These are phyloP conservation scores for Leptobrachium leishanense DNA, from an alignment of 2,113 vertebrate genomes.

Conservation along the genomic window DNA sequence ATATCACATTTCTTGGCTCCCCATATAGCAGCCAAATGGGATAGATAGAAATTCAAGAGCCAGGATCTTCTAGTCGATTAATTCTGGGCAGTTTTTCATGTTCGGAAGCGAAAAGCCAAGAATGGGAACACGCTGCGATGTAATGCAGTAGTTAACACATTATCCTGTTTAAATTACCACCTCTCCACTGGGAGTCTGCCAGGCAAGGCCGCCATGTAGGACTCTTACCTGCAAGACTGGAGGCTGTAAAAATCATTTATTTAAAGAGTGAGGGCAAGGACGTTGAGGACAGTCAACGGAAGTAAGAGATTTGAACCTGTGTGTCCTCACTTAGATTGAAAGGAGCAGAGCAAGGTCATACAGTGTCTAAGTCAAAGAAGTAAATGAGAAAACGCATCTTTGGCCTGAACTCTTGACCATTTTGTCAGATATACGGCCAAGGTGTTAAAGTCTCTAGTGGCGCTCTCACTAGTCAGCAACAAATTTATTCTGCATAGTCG, in stretches of 20 bases:
- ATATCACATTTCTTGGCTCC: conserved; percentile 30
- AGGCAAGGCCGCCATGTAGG: accelerated
- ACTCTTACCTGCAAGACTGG: conserved; percentile 22
- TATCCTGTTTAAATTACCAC: conserved; percentile 41
- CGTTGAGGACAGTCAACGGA: neutral
- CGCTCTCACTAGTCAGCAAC: neutral
- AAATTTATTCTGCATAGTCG: conserved; percentile 1
- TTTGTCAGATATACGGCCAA: neutral
- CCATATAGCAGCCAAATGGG: neutral
- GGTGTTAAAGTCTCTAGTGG: conserved; percentile 8
- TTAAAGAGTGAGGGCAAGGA: conserved; percentile 15
- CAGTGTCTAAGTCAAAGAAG: neutral
- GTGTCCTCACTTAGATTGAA: neutral
- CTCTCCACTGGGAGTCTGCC: conserved; percentile 30
- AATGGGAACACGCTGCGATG: conserved; percentile 41
- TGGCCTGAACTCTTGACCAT: neutral
- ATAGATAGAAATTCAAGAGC: conserved; percentile 6
- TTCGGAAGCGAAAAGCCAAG: conserved; percentile 32
- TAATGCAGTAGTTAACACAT: conserved; percentile 41
- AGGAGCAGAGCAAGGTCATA: conserved; percentile 10
- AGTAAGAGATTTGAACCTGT: conserved; percentile 32
- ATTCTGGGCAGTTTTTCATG: conserved; percentile 37
- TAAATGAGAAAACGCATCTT: conserved; percentile 5
- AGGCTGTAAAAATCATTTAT: conserved; percentile 23
- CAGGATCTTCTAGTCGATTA: conserved; percentile 16